These are phyloP conservation scores for Alaudala cheleensis DNA, from an alignment of 2,113 vertebrate species.

Conservation along the genomic window DNA sequence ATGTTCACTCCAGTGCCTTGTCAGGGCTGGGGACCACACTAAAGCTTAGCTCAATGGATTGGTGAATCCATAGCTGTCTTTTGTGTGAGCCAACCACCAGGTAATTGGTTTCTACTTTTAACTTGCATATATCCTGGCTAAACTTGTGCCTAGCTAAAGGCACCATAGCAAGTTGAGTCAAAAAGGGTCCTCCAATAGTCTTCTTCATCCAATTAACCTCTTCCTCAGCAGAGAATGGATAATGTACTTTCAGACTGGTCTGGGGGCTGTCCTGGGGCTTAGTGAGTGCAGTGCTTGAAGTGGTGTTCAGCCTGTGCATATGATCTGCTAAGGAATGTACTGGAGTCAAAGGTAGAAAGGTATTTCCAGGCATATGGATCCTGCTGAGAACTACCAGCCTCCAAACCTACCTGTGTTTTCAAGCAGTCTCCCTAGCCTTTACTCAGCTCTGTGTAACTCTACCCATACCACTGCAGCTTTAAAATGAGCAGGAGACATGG, in stretches of 20 bases:
- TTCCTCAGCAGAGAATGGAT: background rate
- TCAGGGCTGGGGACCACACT: background rate
- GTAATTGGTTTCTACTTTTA: background rate
- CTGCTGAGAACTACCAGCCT: background rate
- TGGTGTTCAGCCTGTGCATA: background rate
- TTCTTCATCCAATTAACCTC: background rate
- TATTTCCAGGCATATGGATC: background rate
- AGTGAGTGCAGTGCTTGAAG: background rate
- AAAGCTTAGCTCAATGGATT: background rate
- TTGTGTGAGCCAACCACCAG: background rate
- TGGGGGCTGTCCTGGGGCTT: background rate
- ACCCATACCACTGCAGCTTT: fast-evolving
- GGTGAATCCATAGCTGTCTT: background rate
- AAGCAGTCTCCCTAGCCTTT: background rate
- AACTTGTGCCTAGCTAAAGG: background rate
- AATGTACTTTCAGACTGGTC: background rate
- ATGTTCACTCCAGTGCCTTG: background rate
- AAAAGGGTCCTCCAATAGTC: background rate
- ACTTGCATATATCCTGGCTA: background rate
- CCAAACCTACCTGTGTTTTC: background rate
- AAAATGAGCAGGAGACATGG: background rate
- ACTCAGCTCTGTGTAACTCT: background rate
- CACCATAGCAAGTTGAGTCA: background rate
- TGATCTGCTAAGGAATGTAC: background rate
- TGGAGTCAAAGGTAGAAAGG: background rate